These are phyloP conservation scores for Mormyrus hasselquistii DNA, from an alignment of 2,797 vertebrate species.

Conservation along the genomic window DNA sequence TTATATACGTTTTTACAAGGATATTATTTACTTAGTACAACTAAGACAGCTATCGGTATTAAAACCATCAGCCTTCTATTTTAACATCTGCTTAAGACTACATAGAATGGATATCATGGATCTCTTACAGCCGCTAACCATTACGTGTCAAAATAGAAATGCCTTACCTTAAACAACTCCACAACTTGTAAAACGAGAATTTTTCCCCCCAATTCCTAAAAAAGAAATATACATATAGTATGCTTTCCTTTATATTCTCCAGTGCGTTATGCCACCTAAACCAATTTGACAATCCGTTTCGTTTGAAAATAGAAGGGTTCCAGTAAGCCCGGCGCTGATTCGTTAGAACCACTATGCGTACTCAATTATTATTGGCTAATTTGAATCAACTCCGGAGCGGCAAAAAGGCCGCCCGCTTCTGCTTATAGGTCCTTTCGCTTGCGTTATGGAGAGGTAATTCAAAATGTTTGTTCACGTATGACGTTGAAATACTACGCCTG, in stretches of 20 bases:
- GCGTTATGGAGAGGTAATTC: not conserved
- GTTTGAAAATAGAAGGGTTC: conserved; percentile 12
- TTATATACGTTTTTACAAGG: not conserved
- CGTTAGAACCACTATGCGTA: not conserved
- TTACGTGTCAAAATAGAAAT: not conserved
- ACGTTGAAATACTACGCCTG: not conserved
- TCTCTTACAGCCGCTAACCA: not conserved
- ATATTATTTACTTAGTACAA: not conserved
- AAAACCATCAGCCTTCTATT: not conserved
- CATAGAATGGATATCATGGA: not conserved
- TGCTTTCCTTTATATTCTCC: not conserved
- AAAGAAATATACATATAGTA: not conserved
- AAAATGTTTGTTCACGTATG: not conserved
- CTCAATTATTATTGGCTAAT: conserved; percentile 11
- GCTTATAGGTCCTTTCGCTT: not conserved
- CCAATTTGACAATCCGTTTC: not conserved
- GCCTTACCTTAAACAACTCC: conserved; percentile 4
- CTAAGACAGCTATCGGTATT: not conserved
- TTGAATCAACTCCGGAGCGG: conserved; percentile 3
- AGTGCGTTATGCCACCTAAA: not conserved
- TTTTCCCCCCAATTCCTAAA: not conserved
- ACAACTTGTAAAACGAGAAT: not conserved
- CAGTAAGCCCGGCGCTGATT: conserved; percentile 12
- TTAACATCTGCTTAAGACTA: not conserved
- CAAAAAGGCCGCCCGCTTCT: not conserved